A percentile compares a stretch with the other conserved stretches of the same genome.
phyloP scores from a whole-genome alignment of 2,113 vertebrate genomes.

The Plectropomus leopardus region DNA sequence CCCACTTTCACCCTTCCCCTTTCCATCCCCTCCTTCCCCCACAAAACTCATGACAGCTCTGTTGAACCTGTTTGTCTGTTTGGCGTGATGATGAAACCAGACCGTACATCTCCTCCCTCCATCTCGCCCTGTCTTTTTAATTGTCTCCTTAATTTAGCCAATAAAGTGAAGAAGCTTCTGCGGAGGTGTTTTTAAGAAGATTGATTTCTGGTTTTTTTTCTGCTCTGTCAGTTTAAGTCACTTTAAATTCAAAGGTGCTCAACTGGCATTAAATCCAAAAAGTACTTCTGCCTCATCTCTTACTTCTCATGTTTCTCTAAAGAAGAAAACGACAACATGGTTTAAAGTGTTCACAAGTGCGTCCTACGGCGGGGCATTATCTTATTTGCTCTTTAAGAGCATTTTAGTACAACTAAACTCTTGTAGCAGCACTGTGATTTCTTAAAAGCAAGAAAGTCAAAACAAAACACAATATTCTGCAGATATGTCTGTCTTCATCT shows the following conservation, averaged over 20 bases:
- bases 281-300: not conserved
- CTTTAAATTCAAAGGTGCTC: conserved; percentile 4
- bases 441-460: conserved; percentile 34
- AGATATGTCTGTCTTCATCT: conserved; percentile 17
- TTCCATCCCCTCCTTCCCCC: not conserved
- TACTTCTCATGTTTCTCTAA: conserved; percentile 8
- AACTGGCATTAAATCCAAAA: not conserved
- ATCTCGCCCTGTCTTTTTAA: not conserved
- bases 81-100: not conserved
- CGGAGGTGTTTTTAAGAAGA: not conserved
- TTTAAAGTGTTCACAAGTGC: not conserved
- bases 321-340: not conserved
- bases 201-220: not conserved
- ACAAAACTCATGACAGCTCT: conserved; percentile 20
- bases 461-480: conserved; percentile 41
- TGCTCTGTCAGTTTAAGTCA: not conserved
- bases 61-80: conserved; percentile 5
- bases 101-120: not conserved
- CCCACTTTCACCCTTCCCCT: conserved; percentile 32
- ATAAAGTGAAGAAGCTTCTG: conserved; percentile 6
- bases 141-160: not conserved
- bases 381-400: not conserved
- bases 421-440: conserved; percentile 5
- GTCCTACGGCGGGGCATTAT: not conserved
- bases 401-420: conserved; percentile 37